Evolutionary conservation across 2,888 invertebrate species (phyloP), one percentile per base, ranked within the genome.

Genomic region (Drosophila affinis): DNA sequence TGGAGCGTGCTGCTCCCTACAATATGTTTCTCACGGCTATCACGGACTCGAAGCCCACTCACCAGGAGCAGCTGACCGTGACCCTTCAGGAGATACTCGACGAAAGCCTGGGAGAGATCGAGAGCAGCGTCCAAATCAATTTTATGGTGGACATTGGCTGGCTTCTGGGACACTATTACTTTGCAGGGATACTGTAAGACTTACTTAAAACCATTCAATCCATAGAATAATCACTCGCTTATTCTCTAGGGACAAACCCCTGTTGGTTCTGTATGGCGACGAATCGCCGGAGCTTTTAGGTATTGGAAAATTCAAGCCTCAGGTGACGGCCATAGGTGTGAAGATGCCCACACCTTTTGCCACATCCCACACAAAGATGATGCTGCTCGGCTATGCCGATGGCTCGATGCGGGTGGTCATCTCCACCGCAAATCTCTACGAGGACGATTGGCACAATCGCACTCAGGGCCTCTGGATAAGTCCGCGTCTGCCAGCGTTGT

Each of bases 381-480:
- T 97, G 94, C 90, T 99, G 0, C 93, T 98, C 0, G 94, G 95
- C 55, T 98, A 98, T 87, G 95, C 94, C 72, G 96, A 98, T 83
- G 94, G 95, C 0, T 96, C 97, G 0, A 92, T 98, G 59, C 93
- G 98, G 12, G 95, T 99, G 7, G 95, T 98, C 0, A 94, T 99
- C 39, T 97, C 97, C 0, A 98, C 98, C 0, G 98, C 98, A 0
- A 99, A 99, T 93, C 93, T 99, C 4, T 96, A 98, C 79, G 93
- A 95, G 27, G 95, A 96, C 75, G 99, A 99, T 92, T 99, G 99
- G 99, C 95, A 96, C 86, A 96, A 98, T 91, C 95, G 98, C 81
- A 97, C 98, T 0, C 98, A 99, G 92, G 98, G 98, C 94, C 92
- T 98, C 10, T 98, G 98, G 98, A 93, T 98, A 34, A 97, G 98